Base-by-base conservation (phyloP, 1,140 invertebrate species). In the Melipona quadrifasciata region DNA sequence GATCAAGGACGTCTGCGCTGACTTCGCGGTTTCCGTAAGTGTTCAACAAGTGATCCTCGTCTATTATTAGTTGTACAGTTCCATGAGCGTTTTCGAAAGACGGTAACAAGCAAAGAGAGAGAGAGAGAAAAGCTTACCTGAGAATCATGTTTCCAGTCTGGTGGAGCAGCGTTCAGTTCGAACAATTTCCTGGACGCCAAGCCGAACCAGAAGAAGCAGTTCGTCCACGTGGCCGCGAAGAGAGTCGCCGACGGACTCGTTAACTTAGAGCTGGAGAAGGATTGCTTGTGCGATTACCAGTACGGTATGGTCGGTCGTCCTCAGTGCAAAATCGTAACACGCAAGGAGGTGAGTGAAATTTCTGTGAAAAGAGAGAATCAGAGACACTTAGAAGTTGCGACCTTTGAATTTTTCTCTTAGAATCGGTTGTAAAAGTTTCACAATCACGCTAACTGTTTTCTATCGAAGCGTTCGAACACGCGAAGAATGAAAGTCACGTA, bases 171-270 rank as follows among this genome's bases (percentile, higher is more conserved):
- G 10, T 96, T 96, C 92, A 96, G 95, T 16, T 93, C 95, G 0
- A 93, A 91, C 76, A 95, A 95, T 87, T 96, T 95, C 92, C 61
- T 95, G 21, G 94, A 95, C 0, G 92, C 94, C 70, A 95, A 95
- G 86, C 91, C 95, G 0, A 95, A 93, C 47, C 94, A 95, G 88
- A 95, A 95, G 92, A 96, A 96, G 89, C 95, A 95, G 91, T 96
- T 95, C 92, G 85, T 96, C 24, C 95, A 95, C 86, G 93, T 96
- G 0, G 94, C 94, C 0, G 95, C 95, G 0, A 91, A 92, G 51
- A 95, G 94, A 80, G 94, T 96, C 80, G 93, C 90, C 31, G 94
- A 95, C 57, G 92, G 93, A 17, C 89, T 96, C 53, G 88, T 93
- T 17, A 90, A 92, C 10, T 83, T 94, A 55, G 92, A 93, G 82